phyloP scores from a whole-genome alignment of 1,140 invertebrate genomes.

The Phymastichus coffea region DNA sequence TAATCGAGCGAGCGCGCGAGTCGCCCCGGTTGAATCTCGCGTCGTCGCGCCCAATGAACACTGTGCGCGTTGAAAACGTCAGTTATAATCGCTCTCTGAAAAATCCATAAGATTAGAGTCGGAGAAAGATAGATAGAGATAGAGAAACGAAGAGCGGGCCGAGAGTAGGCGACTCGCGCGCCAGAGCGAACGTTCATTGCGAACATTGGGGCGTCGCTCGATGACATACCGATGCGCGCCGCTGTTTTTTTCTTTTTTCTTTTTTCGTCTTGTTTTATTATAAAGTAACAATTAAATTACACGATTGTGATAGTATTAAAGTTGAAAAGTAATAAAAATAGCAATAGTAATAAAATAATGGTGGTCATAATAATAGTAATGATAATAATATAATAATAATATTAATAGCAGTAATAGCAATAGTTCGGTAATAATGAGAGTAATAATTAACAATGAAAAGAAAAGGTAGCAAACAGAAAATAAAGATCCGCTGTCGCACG shows the following conservation, averaged over 20 bases:
- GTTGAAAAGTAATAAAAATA: constrained; percentile 8
- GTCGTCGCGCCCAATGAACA: too few relatives aligned
- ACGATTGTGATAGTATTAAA: constrained; percentile 11
- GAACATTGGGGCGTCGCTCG: too few relatives aligned
- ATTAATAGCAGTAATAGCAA: constrained; percentile 14
- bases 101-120: too few relatives aligned
- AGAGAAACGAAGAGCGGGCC: not conserved
- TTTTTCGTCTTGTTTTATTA: too few relatives aligned
- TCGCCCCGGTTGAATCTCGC: too few relatives aligned
- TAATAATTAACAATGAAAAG: constrained; percentile 14
- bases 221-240: too few relatives aligned
- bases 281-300: constrained; percentile 9
- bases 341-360: constrained; percentile 10
- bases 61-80: too few relatives aligned
- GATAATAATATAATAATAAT: constrained; percentile 6
- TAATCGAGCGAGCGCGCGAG: too few relatives aligned
- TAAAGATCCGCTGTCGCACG: constrained; percentile 30
- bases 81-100: too few relatives aligned
- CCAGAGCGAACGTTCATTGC: too few relatives aligned
- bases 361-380: not conserved
- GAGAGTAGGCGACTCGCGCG: not conserved
- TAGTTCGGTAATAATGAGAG: constrained; percentile 16
- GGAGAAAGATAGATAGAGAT: too few relatives aligned
- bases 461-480: constrained; percentile 26
- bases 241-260: too few relatives aligned